Evolutionary conservation across 2,797 vertebrate genomes (phyloP).

Genomic region (Loris lydekkerianus): DNA sequence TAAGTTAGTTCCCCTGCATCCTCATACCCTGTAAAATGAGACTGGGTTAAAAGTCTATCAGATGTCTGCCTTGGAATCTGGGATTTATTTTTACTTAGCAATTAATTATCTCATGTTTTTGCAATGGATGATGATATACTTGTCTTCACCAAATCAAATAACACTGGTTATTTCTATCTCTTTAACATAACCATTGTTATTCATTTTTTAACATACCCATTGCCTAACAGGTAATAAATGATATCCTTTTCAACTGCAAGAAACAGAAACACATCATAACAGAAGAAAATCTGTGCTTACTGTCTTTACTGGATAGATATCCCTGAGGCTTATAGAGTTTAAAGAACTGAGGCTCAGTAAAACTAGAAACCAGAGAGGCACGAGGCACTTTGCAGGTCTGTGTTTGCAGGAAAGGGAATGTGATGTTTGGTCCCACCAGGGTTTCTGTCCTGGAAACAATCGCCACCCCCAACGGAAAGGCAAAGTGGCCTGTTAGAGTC

Average conservation of each 20-base stretch:
- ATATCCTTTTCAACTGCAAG: neutral
- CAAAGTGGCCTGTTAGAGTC: too few species aligned
- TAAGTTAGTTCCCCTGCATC: neutral
- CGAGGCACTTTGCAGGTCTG: fast-evolving
- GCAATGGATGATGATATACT: neutral
- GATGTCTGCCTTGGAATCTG: neutral
- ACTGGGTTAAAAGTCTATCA: neutral
- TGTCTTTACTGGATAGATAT: neutral
- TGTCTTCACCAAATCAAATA: neutral
- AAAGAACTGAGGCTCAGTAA: neutral
- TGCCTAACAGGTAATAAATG: neutral
- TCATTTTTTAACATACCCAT: neutral
- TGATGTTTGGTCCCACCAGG: neutral
- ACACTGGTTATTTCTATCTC: neutral
- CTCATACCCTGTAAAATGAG: neutral
- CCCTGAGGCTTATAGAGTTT: neutral
- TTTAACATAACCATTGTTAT: neutral
- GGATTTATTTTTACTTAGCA: neutral
- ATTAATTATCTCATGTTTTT: slow-evolving; percentile 41
- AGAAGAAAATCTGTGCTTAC: neutral
- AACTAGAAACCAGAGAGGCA: neutral
- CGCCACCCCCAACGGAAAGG: neutral
- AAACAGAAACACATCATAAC: neutral
- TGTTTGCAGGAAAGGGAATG: neutral
- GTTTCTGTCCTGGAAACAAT: neutral